Evolutionary conservation across 2,888 invertebrate species (phyloP), one percentile per base, ranked within the genome.

Genomic region (Autographa gamma): DNA sequence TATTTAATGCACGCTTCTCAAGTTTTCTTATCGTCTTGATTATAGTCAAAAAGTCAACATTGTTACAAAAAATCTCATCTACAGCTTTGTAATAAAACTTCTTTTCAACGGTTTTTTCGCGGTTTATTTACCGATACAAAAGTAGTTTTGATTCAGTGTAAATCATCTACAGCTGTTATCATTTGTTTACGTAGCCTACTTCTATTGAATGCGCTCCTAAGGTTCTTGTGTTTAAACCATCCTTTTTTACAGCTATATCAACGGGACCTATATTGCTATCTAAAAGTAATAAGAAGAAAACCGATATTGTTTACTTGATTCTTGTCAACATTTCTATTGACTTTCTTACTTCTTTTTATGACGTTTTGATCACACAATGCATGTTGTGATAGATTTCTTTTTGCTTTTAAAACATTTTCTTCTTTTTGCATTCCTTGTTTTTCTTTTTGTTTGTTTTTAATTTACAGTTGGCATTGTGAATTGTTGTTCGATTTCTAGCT

Each of bases 331-430:
- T 66, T 63, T 73, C 67, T 67, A 59, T 71, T 25, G 63, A 41
- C 13, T 34, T 82, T 74, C 83, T 78, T 69, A 76, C 78, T 82
- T 83, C 72, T 74, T 81, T 25, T 83, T 74, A 66, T 56, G 43
- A 69, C 62, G 67, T 72, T 79, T 74, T 69, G 66, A 73, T 74
- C 56, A 60, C 34, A 60, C 60, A 63, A 58, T 73, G 67, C 25
- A 9, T 32, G 74, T 67, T 63, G 7, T 68, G 67, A 69, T 71
- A 63, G 60, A 32, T 52, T 8, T 62, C 66, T 70, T 71, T 59
- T 66, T 60, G 59, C 61, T 70, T 52, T 31, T 56, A 60, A 48
- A 43, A 38, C n/a, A 61, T 72, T 66, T 66, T 70, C 58, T 43
- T 73, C 8, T 66, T 71, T 32, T 70, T 68, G 7, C n/a, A 18